phyloP scores from a whole-genome alignment of 1,140 invertebrate species.

The Eupristina koningsbergeri region DNA sequence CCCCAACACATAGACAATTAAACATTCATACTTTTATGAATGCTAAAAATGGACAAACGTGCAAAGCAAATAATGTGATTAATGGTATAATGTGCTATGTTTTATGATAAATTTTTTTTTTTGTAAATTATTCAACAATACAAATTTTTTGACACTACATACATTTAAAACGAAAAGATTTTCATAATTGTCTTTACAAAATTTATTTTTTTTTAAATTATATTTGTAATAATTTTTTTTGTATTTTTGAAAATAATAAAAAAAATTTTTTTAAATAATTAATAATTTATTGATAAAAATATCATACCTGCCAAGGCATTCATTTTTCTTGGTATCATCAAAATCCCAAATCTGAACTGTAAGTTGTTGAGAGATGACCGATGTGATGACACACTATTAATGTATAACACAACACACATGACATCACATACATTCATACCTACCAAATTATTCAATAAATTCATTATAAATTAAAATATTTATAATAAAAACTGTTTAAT shows the following conservation, averaged over 20 bases:
- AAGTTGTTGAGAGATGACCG: conserved; percentile 82
- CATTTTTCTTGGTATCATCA: conserved; percentile 89
- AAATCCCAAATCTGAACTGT: conserved; percentile 86
- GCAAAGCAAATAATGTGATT: conserved; percentile 36
- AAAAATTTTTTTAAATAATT: too few species aligned
- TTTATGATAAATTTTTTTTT: neutral
- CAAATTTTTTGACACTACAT: neutral
- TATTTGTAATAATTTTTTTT: neutral
- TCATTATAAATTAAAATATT: conserved; percentile 4
- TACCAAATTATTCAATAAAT: conserved; percentile 55
- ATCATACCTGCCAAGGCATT: conserved; percentile 85
- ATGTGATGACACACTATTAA: conserved; percentile 75
- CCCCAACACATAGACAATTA: neutral
- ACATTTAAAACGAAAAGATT: neutral
- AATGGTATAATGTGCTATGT: conserved; percentile 1
- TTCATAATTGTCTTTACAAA: neutral
- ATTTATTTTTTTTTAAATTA: conserved; percentile 4
- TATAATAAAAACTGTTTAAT: neutral
- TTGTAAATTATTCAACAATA: neutral
- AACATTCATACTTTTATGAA: neutral
- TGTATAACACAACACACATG: conserved; percentile 71
- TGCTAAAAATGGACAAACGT: conserved; percentile 28
- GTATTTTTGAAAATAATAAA: neutral
- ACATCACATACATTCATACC: conserved; percentile 69
- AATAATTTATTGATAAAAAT: conserved; percentile 27